These are phyloP conservation scores for Limosa lapponica DNA, from an alignment of 2,797 vertebrate species.

Conservation along the genomic window DNA sequence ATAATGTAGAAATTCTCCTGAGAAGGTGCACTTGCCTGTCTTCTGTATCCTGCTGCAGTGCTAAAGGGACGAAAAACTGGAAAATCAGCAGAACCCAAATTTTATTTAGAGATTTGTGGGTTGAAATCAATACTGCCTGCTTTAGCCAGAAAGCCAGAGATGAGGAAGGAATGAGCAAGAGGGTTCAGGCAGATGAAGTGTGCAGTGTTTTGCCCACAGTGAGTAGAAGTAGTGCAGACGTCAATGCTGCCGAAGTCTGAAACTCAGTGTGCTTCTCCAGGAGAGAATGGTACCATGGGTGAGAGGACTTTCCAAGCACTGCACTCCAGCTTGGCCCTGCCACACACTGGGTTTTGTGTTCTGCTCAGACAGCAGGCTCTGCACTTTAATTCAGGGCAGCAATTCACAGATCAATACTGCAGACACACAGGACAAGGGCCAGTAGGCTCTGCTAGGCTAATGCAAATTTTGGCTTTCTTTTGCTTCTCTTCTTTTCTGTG, in stretches of 20 bases:
- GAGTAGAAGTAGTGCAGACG: not conserved
- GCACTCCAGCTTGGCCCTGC: not conserved
- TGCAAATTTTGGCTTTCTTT: not conserved
- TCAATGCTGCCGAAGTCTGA: not conserved
- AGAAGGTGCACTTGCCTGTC: not conserved
- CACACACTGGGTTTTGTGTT: not conserved
- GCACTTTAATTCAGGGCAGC: not conserved
- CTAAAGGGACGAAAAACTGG: not conserved
- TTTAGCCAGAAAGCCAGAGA: not conserved
- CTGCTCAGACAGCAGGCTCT: not conserved
- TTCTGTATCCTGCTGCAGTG: not conserved
- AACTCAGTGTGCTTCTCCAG: rapidly evolving
- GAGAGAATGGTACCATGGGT: not conserved
- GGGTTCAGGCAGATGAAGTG: not conserved
- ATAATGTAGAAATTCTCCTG: not conserved
- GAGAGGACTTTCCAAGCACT: not conserved
- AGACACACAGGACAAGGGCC: rapidly evolving
- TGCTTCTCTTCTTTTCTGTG: not conserved
- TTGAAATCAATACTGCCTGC: not conserved
- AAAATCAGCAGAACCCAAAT: not conserved
- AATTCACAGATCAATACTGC: not conserved
- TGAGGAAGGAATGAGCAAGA: not conserved
- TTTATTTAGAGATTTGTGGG: not conserved
- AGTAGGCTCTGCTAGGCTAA: not conserved
- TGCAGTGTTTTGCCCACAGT: not conserved